Evolutionary conservation across 2,888 invertebrate genomes (phyloP).

Genomic region (Hydroisotoma schaefferi): DNA sequence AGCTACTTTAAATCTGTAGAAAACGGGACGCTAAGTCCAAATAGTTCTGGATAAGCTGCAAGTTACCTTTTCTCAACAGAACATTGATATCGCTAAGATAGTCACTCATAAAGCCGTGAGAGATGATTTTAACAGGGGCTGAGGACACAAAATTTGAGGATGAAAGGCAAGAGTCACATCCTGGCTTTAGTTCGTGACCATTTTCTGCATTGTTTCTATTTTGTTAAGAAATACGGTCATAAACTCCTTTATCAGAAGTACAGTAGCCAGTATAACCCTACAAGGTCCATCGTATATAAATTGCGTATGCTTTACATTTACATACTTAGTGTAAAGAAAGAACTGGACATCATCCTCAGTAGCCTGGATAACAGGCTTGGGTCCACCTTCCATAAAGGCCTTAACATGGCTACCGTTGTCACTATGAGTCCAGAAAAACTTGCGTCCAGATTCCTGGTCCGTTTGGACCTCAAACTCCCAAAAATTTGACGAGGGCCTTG

Average conservation of each 20-base stretch:
- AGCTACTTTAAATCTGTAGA: too few relatives aligned
- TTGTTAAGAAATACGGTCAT: background rate
- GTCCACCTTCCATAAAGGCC: slow-evolving; percentile 10
- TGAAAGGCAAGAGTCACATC: background rate
- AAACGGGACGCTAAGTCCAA: background rate
- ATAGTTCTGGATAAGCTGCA: background rate
- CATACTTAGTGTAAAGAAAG: slow-evolving; percentile 5
- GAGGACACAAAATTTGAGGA: background rate
- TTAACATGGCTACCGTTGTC: background rate
- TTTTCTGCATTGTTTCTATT: background rate
- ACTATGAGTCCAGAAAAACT: background rate
- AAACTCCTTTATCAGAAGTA: too few relatives aligned
- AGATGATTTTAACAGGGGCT: slow-evolving; percentile 7
- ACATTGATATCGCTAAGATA: slow-evolving; percentile 1
- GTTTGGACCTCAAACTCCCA: background rate
- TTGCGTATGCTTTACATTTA: too few relatives aligned
- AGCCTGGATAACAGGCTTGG: background rate
- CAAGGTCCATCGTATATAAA: too few relatives aligned
- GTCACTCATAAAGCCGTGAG: slow-evolving; percentile 3
- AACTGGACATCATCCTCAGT: slow-evolving; percentile 9
- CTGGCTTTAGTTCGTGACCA: slow-evolving; percentile 4
- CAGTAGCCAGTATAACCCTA: too few relatives aligned
- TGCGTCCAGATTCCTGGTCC: slow-evolving; percentile 1
- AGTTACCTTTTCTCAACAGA: background rate
- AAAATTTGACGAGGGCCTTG: too few relatives aligned